Percentiles rank a stretch among this genome's conserved stretches.
phyloP scores from a whole-genome alignment of 35 echinoderm and acorn worm genomes.

The Ptychodera flava region DNA sequence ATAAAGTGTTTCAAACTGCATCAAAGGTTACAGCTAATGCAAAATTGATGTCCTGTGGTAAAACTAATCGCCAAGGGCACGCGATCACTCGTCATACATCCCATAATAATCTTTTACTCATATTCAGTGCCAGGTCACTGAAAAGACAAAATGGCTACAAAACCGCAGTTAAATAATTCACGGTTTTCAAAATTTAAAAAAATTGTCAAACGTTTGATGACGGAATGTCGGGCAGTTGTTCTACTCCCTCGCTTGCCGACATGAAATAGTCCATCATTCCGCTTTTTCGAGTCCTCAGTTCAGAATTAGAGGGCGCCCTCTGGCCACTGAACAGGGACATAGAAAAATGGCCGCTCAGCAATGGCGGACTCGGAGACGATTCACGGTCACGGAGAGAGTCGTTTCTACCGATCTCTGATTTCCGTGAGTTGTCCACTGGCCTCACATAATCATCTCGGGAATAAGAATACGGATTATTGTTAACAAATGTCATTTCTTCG shows the following conservation, averaged over 20 bases:
- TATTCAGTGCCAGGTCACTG: too few relatives aligned
- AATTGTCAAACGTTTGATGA: background rate
- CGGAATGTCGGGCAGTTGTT: background rate
- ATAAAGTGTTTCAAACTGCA: too few relatives aligned
- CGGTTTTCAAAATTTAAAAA: too few relatives aligned
- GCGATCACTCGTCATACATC: too few relatives aligned
- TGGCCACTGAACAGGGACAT: background rate
- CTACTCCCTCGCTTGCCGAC: background rate
- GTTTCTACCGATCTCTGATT: background rate
- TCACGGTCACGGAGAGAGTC: background rate
- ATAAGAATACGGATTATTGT: background rate
- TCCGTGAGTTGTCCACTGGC: background rate
- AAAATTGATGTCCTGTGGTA: too few relatives aligned
- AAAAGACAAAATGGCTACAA: too few relatives aligned
- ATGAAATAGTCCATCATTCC: background rate
- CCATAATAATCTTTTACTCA: too few relatives aligned
- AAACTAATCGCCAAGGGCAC: too few relatives aligned
- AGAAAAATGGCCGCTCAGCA: background rate
- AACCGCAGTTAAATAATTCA: too few relatives aligned
- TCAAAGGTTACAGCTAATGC: too few relatives aligned
- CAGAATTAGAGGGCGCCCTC: background rate
- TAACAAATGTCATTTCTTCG: background rate
- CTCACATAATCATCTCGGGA: background rate
- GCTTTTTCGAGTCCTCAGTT: background rate
- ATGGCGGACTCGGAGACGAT: background rate